Evolutionary conservation across 2,888 invertebrate species (phyloP).

Genomic region (Rotaria sp.): DNA sequence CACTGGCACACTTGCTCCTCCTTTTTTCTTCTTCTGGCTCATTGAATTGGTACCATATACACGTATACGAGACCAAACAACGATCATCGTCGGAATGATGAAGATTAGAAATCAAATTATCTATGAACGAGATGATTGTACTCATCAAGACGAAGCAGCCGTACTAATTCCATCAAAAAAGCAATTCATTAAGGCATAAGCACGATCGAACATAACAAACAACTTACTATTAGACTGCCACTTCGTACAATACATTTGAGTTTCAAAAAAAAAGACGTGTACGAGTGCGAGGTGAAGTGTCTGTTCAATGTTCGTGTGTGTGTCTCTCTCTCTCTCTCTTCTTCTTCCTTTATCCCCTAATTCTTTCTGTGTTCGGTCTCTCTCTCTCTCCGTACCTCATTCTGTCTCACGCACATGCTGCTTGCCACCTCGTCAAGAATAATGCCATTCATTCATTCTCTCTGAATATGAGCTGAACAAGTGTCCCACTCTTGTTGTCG

Average conservation of each 20-base stretch:
- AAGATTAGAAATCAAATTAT: conserved; percentile 6
- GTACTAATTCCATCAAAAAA: background rate
- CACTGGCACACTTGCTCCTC: background rate
- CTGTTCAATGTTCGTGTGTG: background rate
- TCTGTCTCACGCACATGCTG: background rate
- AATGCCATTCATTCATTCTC: background rate
- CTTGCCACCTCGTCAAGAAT: background rate
- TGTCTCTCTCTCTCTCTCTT: background rate
- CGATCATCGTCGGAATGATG: background rate
- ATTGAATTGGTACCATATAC: background rate
- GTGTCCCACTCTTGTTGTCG: background rate
- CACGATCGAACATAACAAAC: background rate
- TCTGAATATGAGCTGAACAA: background rate
- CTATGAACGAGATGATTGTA: background rate
- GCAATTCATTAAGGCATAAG: background rate
- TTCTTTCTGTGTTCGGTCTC: background rate
- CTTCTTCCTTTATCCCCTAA: background rate
- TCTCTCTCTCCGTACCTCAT: background rate
- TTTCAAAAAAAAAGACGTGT: background rate
- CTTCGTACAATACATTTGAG: background rate
- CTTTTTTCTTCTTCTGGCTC: background rate
- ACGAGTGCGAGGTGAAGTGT: background rate
- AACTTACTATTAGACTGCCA: background rate
- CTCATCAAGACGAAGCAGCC: background rate
- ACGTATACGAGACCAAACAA: background rate